Percentiles rank a stretch among this genome's conserved stretches.
Evolutionary conservation across 2,113 vertebrate species (phyloP).

Genomic region (Callipepla squamata): DNA sequence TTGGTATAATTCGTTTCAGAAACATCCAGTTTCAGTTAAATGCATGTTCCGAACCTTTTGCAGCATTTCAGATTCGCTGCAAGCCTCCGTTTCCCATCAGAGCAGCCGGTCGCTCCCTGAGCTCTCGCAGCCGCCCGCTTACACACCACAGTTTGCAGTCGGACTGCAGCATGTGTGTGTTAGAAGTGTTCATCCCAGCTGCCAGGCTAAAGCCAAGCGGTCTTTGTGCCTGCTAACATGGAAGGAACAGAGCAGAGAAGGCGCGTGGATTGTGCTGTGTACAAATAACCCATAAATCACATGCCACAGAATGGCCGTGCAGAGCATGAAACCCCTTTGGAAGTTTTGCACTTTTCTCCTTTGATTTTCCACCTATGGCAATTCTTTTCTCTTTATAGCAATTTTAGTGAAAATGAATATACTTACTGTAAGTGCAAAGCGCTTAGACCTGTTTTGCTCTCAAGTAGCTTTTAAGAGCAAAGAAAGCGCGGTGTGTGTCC

Average conservation of each 20-base stretch:
- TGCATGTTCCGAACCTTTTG: background rate
- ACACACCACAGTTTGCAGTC: constrained; percentile 8
- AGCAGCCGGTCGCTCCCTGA: background rate
- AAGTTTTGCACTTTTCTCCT: background rate
- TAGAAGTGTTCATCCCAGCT: constrained; percentile 47
- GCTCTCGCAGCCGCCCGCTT: constrained; percentile 30
- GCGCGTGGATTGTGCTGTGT: background rate
- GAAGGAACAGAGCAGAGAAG: constrained; percentile 53
- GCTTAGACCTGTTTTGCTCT: background rate
- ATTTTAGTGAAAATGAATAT: background rate
- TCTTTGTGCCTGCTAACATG: constrained; percentile 58
- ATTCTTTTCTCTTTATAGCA: background rate
- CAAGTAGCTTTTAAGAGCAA: background rate
- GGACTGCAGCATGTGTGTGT: background rate
- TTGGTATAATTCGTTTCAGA: constrained; percentile 27
- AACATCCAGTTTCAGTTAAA: constrained; percentile 22
- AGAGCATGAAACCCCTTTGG: background rate
- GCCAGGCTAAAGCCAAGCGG: constrained; percentile 58
- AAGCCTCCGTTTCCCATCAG: background rate
- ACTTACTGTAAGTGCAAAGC: background rate
- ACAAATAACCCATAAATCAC: constrained; percentile 42
- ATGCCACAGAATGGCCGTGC: background rate
- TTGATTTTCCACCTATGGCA: background rate
- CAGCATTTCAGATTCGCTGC: background rate
- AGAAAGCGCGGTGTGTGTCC: constrained; percentile 2